These are phyloP conservation scores for Hypothenemus hampei DNA, from an alignment of 1,140 invertebrate genomes.

Conservation along the genomic window DNA sequence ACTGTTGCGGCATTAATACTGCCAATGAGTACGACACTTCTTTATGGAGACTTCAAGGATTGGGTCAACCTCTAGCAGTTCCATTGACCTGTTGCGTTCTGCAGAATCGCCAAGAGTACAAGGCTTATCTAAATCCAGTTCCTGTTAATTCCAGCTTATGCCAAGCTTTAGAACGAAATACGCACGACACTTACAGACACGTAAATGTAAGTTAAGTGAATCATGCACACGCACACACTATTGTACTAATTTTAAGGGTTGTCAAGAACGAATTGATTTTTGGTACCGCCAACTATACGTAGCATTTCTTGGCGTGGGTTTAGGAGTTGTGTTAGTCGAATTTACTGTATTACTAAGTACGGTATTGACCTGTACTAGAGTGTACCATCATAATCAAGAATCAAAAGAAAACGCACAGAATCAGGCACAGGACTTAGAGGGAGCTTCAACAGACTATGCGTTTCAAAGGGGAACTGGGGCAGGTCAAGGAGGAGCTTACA, in stretches of 20 bases:
- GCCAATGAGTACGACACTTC: constrained; percentile 78
- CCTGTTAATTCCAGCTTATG: constrained; percentile 67
- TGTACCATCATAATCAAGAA: constrained; percentile 40
- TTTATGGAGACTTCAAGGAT: constrained; percentile 68
- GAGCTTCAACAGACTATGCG: constrained; percentile 14
- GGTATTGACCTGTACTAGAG: constrained; percentile 61
- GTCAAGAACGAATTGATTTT: constrained; percentile 62
- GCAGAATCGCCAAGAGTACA: constrained; percentile 53
- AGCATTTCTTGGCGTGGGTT: constrained; percentile 60
- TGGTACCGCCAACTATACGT: constrained; percentile 75
- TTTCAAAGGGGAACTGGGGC: constrained; percentile 26
- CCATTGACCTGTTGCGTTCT: constrained; percentile 75
- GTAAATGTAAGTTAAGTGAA: constrained; percentile 50
- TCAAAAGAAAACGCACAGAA: constrained; percentile 29
- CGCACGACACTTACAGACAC: constrained; percentile 59
- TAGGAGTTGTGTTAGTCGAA: constrained; percentile 63
- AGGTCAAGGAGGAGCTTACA: constrained; percentile 28
- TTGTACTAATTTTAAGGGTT: constrained; percentile 53
- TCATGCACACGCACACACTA: no score
- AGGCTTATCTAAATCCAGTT: constrained; percentile 70
- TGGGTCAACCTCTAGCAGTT: constrained; percentile 65
- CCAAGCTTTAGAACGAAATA: constrained; percentile 59
- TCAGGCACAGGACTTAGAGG: constrained; percentile 9
- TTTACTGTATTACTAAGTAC: constrained; percentile 63
- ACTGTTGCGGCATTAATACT: constrained; percentile 77